Conservation (phyloP, 2,113 vertebrate genomes). For the Pica pica region DNA sequence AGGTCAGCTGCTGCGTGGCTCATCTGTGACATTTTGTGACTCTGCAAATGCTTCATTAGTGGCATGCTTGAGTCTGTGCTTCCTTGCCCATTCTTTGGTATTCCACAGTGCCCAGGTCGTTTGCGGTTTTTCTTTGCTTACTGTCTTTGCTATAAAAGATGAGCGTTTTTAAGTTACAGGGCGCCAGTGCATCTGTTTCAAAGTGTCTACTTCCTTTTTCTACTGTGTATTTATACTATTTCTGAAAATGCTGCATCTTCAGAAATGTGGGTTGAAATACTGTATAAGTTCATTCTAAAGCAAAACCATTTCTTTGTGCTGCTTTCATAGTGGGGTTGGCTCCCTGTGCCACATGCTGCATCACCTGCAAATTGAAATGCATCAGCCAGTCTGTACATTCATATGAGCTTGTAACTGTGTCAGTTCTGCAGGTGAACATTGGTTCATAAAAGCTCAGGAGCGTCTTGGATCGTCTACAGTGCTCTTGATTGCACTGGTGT, state of each 20-base stretch:
- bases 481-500: not conserved
- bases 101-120: not conserved
- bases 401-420: conserved; percentile 3
- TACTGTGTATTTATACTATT: conserved; percentile 8
- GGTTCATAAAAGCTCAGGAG: not conserved
- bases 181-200: not conserved
- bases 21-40: conserved; percentile 61
- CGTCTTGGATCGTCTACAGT: not conserved
- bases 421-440: conserved; percentile 25
- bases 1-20: conserved; percentile 85
- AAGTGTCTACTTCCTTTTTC: not conserved
- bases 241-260: conserved; percentile 60
- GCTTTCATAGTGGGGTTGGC: conserved; percentile 24
- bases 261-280: conserved; percentile 11
- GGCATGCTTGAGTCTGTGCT: conserved; percentile 62
- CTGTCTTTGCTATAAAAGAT: not conserved
- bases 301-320: conserved; percentile 39
- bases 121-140: conserved; percentile 36
- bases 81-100: conserved; percentile 41
- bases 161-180: not conserved
- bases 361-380: conserved; percentile 11
- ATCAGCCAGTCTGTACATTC: not conserved
- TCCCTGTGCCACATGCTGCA: not conserved
- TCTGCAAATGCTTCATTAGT: conserved; percentile 51
- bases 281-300: conserved; percentile 3